Evolutionary conservation across 2,797 vertebrate genomes (phyloP).

Genomic region (Sarcophilus harrisii): DNA sequence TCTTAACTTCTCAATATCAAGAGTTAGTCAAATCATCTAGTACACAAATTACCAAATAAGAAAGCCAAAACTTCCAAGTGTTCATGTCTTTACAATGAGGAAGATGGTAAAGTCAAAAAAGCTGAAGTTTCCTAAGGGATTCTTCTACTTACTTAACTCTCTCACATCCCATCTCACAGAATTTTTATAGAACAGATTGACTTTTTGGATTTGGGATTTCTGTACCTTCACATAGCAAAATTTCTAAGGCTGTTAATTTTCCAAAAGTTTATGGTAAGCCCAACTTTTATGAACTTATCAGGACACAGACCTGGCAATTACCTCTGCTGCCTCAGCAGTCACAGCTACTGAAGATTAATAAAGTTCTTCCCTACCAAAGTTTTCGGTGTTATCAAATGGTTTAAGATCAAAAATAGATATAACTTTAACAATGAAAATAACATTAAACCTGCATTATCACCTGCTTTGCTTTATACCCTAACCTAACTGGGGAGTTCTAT

Average conservation of each 20-base stretch:
- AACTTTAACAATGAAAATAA: background rate
- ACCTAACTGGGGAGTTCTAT: background rate
- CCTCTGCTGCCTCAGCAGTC: background rate
- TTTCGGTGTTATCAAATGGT: background rate
- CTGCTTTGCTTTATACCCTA: background rate
- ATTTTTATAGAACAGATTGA: background rate
- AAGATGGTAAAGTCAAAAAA: conserved; percentile 23
- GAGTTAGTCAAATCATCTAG: conserved; percentile 22
- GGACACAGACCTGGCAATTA: background rate
- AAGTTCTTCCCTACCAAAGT: background rate
- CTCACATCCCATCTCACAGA: background rate
- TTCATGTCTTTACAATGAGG: conserved; percentile 31
- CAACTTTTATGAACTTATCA: background rate
- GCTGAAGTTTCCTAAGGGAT: background rate
- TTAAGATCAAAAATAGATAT: background rate
- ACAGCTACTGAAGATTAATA: background rate
- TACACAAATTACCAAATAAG: background rate
- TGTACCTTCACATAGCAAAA: background rate
- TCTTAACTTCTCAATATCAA: conserved; percentile 29
- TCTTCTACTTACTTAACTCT: background rate
- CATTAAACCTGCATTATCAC: background rate
- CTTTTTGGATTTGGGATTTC: background rate
- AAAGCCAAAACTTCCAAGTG: conserved; percentile 7
- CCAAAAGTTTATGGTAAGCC: background rate
- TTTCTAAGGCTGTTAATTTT: background rate